phyloP scores from a whole-genome alignment of 2,888 invertebrate species.

The Fragum sueziense region DNA sequence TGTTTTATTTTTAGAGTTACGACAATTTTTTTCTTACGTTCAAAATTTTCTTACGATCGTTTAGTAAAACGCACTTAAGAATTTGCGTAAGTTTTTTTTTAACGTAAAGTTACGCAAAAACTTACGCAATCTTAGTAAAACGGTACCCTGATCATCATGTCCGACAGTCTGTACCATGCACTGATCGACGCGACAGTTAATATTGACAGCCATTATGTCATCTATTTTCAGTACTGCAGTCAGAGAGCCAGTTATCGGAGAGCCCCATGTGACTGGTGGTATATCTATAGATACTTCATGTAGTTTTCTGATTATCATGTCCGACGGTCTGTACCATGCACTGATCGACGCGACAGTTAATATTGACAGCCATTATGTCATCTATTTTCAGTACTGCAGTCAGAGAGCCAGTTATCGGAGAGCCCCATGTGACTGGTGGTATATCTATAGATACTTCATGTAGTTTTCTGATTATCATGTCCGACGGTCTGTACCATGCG shows the following conservation, averaged over 20 bases:
- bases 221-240: constrained; percentile 84
- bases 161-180: constrained; percentile 92
- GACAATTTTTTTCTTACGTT: too few relatives aligned
- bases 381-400: constrained; percentile 84
- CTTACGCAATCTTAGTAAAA: too few relatives aligned
- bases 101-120: too few relatives aligned
- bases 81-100: too few relatives aligned
- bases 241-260: constrained; percentile 91
- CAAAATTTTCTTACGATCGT: too few relatives aligned
- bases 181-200: constrained; percentile 91
- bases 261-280: constrained; percentile 91
- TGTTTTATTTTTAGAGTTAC: too few relatives aligned
- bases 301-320: constrained; percentile 92
- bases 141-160: constrained; percentile 93
- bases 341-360: constrained; percentile 91
- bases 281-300: constrained; percentile 90
- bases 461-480: constrained; percentile 92
- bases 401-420: constrained; percentile 91
- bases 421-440: constrained; percentile 91
- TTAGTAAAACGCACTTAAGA: too few relatives aligned
- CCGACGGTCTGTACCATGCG: constrained; percentile 92
- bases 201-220: too few relatives aligned
- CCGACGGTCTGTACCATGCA: constrained; percentile 92
- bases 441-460: constrained; percentile 90
- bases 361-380: not conserved